Base-by-base conservation (phyloP, 2,113 vertebrate species). In the Thymallus thymallus region DNA sequence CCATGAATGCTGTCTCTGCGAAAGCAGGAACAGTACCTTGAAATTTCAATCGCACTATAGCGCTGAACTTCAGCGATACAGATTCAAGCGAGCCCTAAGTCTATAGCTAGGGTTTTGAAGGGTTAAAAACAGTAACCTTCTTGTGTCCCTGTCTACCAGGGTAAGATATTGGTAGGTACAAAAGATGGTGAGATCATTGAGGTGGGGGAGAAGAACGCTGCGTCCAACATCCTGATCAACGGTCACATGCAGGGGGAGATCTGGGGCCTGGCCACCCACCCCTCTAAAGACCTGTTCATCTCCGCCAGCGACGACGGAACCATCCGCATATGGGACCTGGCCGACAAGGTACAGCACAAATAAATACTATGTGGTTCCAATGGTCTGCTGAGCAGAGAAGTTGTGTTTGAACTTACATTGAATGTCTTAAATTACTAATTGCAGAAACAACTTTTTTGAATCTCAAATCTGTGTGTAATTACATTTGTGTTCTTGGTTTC, bases 141-240 rank as follows among this genome's bases (percentile, higher is more conserved):
- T 51, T 41, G 35, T 41, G 35, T 41, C 9, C 35, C 26, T 16
- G 20, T 35, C 41, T 68, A 12, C 55, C 71, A 98, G 98, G 98
- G 98, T 3, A 99, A 99, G 84, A 98, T 99, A 82, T 89, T 99
- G 85, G 97, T 98, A 76, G 98, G 98, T 82, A 98, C 97, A 20
- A 98, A 99, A 90, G 95, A 99, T 13, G 97, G 98, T 4, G 97
- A 99, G 92, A 97, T 99, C 82, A 96, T 99, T 51, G 98, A 99
- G 91, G 95, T 99, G 61, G 98, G 98, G 81, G 98, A 99, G 80
- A 99, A 99, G 93, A 99, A 97, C 0, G 98, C 96, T 6, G 98
- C 96, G 73, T 99, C 97, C 66, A 99, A 99, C 90, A 94, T 96
- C 51, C 87, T 99, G 88, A 98, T 98, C 81, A 97, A 98, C 16